A percentile compares a stretch with the other conserved stretches of the same genome.
phyloP scores from a whole-genome alignment of 2,113 vertebrate genomes.

The Myrmecobius fasciatus region DNA sequence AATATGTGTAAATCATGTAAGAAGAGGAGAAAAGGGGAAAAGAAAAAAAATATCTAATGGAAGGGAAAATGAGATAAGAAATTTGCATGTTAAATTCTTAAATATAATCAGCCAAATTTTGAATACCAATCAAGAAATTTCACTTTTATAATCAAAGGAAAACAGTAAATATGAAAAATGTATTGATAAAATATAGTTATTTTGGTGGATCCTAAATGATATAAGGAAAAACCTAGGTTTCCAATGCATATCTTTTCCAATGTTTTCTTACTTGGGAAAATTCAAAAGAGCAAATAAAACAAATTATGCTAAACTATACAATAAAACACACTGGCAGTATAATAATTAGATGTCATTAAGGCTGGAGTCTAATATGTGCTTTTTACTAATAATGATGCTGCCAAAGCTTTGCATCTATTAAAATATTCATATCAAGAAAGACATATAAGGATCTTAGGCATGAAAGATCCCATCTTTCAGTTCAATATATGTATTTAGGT shows the following conservation, averaged over 20 bases:
- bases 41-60: neutral
- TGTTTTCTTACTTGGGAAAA: neutral
- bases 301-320: neutral
- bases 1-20: neutral
- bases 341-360: neutral
- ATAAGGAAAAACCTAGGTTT: neutral
- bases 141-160: neutral
- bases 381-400: neutral
- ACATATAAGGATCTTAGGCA: constrained; percentile 44
- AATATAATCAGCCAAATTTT: neutral
- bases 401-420: neutral
- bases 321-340: too few species aligned
- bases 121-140: neutral
- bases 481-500: neutral
- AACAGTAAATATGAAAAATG: neutral
- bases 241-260: neutral
- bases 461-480: constrained; percentile 13
- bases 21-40: neutral
- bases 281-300: neutral
- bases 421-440: neutral
- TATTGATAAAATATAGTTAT: neutral
- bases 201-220: neutral
- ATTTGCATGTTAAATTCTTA: neutral
- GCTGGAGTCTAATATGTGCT: neutral
- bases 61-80: neutral